Base-by-base conservation (phyloP, 2,888 invertebrate genomes). In the Cosmia trapezina region DNA sequence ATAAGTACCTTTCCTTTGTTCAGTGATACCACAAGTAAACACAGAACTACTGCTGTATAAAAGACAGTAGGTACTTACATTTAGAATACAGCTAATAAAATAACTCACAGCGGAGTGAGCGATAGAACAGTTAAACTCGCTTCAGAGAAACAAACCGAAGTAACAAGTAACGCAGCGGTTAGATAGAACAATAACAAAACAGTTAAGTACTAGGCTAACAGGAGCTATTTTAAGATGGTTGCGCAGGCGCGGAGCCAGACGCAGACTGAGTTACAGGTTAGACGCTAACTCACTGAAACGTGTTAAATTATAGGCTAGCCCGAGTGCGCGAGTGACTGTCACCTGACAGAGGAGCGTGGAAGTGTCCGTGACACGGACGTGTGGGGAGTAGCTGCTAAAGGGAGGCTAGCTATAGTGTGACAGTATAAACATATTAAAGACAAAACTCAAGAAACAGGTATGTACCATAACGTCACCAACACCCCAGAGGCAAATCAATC, bases 181-280 rank as follows among this genome's bases (percentile, higher is more conserved):
- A 73, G 47, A 73, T 62, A 72, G 45, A 74, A 77, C 73, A 75
- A 78, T 78, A 82, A 82, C 75, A 83, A 79, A 73, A 64, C 68
- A 65, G 76, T 78, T 74, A n/a, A n/a, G n/a, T n/a, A 79, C 73
- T 68, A 80, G 37, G 59, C 45, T 65, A 53, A 70, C 76, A 41
- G 49, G 65, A 43, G 62, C 76, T 86, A 85, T 86, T 84, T 81
- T 78, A 83, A 83, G 81, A 78, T 67, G 72, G 33, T 9, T 53
- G 62, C 61, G 70, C 62, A 78, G 73, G 74, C 77, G 51, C 64
- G 41, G 70, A 74, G 71, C 70, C 78, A 77, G 79, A 70, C 70
- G 68, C 63, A 73, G 70, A 75, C 80, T 83, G 78, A 83, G 85
- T 88, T 86, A 86, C 86, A 87, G 85, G 86, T 80, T 80, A 81